A percentile compares a stretch with the other conserved stretches of the same genome.
Conservation (phyloP, 2,888 invertebrate species). For the Rotaria sp. region DNA sequence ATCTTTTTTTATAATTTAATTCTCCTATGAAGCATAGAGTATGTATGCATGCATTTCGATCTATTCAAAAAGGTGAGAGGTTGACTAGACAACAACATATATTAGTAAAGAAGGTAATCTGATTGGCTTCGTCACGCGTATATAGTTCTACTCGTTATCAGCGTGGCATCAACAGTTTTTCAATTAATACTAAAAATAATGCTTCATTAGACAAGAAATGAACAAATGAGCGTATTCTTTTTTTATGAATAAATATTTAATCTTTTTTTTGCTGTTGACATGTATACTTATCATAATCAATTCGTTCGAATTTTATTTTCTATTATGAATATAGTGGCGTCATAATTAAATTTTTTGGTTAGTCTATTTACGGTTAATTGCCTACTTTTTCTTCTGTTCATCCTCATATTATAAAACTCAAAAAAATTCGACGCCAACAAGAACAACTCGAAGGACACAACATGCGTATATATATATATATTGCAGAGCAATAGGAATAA, state of each 20-base stretch:
- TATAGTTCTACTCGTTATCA: not conserved
- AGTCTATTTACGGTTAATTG: too few relatives aligned
- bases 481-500: not conserved
- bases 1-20: not conserved
- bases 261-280: not conserved
- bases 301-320: not conserved
- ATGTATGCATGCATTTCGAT: not conserved
- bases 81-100: not conserved
- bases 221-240: not conserved
- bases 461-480: not conserved
- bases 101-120: conserved; percentile 19
- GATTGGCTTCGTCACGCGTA: conserved; percentile 3
- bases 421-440: conserved; percentile 7
- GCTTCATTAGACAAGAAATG: conserved; percentile 16
- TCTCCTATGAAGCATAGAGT: not conserved
- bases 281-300: conserved; percentile 4
- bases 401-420: not conserved
- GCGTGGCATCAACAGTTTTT: conserved; percentile 28
- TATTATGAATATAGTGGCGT: not conserved
- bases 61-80: not conserved
- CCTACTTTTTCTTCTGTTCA: not conserved
- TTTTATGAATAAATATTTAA: not conserved
- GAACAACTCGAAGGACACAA: not conserved
- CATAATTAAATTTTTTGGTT: not conserved
- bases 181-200: conserved; percentile 1